Evolutionary conservation across 30 jellyfish, hydroid and myxozoan genomes (phyloP).

Genomic region (Aurelia coerulea): DNA sequence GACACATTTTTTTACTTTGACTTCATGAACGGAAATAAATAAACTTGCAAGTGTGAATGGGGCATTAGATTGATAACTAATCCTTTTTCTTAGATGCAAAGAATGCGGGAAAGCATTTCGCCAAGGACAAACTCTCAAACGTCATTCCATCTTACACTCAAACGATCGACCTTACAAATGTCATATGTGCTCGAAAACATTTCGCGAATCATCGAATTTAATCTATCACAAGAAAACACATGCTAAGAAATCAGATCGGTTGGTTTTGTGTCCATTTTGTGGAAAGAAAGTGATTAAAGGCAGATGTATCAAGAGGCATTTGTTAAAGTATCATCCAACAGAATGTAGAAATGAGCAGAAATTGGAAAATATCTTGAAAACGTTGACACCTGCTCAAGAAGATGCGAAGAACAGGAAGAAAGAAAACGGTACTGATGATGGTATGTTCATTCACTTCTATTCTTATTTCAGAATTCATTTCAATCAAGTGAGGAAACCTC

Average conservation of each 20-base stretch:
- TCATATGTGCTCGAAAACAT: slow-evolving; percentile 71
- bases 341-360: slow-evolving; percentile 44
- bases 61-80: no score
- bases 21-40: no score
- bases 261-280: slow-evolving; percentile 85
- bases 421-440: not conserved
- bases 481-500: no score
- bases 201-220: slow-evolving; percentile 73
- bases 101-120: slow-evolving; percentile 88
- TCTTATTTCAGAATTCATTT: no score
- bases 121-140: slow-evolving; percentile 72
- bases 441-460: no score
- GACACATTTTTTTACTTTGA: no score
- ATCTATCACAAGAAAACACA: slow-evolving; percentile 81
- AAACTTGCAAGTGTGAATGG: no score
- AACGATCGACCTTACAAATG: slow-evolving; percentile 77
- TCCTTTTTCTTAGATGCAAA: slow-evolving; percentile 56
- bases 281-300: slow-evolving; percentile 73
- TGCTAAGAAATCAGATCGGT: slow-evolving; percentile 63
- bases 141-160: slow-evolving; percentile 74
- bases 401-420: not conserved
- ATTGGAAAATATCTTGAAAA: slow-evolving; percentile 24
- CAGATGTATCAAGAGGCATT: slow-evolving; percentile 79
- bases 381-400: slow-evolving; percentile 50
- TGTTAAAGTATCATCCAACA: slow-evolving; percentile 66